Base-by-base conservation (phyloP, 2,113 vertebrate species). In the Nibea albiflora region DNA sequence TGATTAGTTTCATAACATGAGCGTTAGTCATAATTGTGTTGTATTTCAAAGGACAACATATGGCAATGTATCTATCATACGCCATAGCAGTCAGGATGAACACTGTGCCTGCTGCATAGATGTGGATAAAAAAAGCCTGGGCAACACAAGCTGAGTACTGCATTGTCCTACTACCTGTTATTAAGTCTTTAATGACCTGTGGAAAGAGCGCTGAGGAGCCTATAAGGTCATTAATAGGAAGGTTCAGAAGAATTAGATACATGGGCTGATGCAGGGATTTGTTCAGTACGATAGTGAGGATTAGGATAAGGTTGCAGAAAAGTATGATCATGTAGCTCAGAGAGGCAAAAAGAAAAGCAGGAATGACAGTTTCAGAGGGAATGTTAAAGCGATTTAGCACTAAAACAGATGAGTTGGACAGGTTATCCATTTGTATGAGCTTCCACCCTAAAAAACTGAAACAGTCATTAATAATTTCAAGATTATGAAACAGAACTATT, bases 41-140 rank as follows among this genome's bases (percentile, higher is more conserved):
- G 86, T 95, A 95, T 46, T 86, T 93, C 85, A 95, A 80, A 20
- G 95, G 95, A 8, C 19, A 73, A 47, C 94, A 95, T 73, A 95
- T 95, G 9, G 95, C 95, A 3, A 95, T 76, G 70, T 94, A 95
- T 81, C 95, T 78, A 42, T 95, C 95, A n/a, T 95, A 95, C 0
- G 95, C 93, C 95, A 95, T 95, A 4, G 85, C 93, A 22, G 66
- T 71, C 50, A 95, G 83, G 58, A 89, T 90, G 15, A 93, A 87
- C 52, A 93, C 87, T 12, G 73, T 12, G 6, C 85, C 91, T 0
- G n/a, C 26, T 0, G 76, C 93, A 35, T 95, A 95, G 8, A 95
- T 74, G 31, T 95, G 95, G 44, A 95, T 91, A 5, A 93, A 95
- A 63, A 95, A 95, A 7, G 94, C 95, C 42, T 95, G 95, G 8